Percentiles rank a stretch among this genome's conserved stretches.
Conservation (phyloP, 2,888 invertebrate genomes). For the Monoplex corrugatus region DNA sequence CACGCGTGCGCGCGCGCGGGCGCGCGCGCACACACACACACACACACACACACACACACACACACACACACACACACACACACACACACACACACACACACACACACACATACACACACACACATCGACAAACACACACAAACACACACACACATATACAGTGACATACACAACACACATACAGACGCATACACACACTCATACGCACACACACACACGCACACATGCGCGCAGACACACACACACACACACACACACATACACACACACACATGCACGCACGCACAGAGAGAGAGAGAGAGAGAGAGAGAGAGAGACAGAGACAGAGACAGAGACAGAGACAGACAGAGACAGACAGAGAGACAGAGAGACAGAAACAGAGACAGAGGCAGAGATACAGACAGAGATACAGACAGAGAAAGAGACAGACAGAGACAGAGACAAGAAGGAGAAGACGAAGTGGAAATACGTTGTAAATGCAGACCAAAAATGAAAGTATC, state of each 20-base stretch:
- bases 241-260: neutral
- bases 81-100: neutral
- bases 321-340: too few species aligned
- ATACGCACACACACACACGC: neutral
- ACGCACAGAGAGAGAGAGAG: too few species aligned
- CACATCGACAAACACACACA: neutral
- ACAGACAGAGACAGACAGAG: too few species aligned
- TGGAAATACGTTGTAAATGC: too few species aligned
- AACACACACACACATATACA: neutral
- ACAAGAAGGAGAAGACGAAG: too few species aligned
- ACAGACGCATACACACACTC: neutral
- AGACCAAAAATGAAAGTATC: too few species aligned
- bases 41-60: neutral
- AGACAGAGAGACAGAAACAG: too few species aligned
- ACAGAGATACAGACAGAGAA: too few species aligned
- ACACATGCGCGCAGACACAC: neutral
- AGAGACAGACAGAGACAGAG: too few species aligned
- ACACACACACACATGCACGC: neutral
- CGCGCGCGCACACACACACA: neutral
- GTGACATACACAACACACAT: neutral
- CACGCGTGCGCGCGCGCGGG: too few species aligned
- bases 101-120: neutral
- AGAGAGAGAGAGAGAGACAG: too few species aligned
- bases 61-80: slow-evolving; percentile 5
- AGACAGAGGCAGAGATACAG: too few species aligned